Base-by-base conservation (phyloP, 2,888 invertebrate species). In the Tholera decimalis region DNA sequence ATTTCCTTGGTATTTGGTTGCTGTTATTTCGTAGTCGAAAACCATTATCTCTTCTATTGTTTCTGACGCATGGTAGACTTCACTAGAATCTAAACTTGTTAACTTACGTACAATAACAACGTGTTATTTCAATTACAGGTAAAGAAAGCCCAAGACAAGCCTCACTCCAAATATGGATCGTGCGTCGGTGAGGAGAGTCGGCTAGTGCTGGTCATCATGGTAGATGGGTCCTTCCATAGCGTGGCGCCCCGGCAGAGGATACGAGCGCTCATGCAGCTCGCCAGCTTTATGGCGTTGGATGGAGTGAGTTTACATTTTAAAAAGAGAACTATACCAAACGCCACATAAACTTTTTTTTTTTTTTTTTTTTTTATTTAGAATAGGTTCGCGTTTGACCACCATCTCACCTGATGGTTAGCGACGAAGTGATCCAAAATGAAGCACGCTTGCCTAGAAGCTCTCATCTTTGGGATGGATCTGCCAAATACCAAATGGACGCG, bases 221-320 rank as follows among this genome's bases (percentile, higher is more conserved):
- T 98, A 66, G 97, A 98, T 85, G 96, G 96, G 54, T 96, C 96
- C 82, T 96, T 97, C 85, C 96, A 96, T 56, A 94, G 93, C 69
- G 96, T 98, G 83, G 93, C 96, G 75, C 96, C 97, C 33, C 93
- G 95, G 62, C 96, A 97, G 71, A 96, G 97, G 87, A 96, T 97
- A 79, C 95, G 96, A 28, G 96, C 97, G 62, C 95, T 97, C 69
- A 97, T 97, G 93, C 97, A 97, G 83, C 95, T 97, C 44, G 97
- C 97, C n/a, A 96, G 96, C 84, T 97, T 97, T 87, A 96, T 97
- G 91, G 97, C 97, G 62, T 92, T 97, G 35, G 96, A 97, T 83
- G 95, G 96, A 93, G 97, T 97, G 92, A 95, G 96, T 68, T 47
- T n/a, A n/a, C n/a, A n/a, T n/a, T n/a, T n/a, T n/a, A n/a, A n/a